Percentiles rank a stretch among this genome's conserved stretches.
Conservation (phyloP, 1,140 invertebrate species). For the Platorchestia sp. region DNA sequence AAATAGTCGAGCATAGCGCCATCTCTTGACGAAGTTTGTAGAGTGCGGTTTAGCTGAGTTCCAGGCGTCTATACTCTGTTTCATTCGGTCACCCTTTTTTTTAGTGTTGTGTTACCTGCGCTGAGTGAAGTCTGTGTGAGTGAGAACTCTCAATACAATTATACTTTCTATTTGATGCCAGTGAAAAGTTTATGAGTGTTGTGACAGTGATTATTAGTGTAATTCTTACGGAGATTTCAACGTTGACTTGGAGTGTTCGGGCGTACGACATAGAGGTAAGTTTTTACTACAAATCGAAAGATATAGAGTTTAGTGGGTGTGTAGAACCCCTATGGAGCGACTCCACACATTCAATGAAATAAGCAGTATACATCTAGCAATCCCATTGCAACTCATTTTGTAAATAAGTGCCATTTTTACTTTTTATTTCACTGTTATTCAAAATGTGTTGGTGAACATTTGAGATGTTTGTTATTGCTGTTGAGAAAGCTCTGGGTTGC, state of each 20-base stretch:
- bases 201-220: neutral
- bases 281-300: neutral
- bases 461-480: neutral
- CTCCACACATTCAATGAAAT: neutral
- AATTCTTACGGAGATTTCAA: neutral
- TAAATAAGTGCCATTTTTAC: neutral
- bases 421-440: neutral
- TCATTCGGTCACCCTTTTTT: conserved; percentile 39
- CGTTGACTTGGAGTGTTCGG: neutral
- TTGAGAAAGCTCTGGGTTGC: neutral
- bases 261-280: neutral
- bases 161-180: conserved; percentile 15
- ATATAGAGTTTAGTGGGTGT: neutral
- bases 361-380: neutral
- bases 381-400: neutral
- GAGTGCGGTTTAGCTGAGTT: neutral
- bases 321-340: neutral
- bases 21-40: neutral
- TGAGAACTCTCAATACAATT: neutral
- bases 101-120: conserved; percentile 49
- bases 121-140: conserved; percentile 5
- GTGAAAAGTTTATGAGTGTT: neutral
- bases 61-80: neutral
- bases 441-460: neutral
- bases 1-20: neutral